Conservation (phyloP, 2,113 vertebrate genomes). For the Rhagologus leucostigma region DNA sequence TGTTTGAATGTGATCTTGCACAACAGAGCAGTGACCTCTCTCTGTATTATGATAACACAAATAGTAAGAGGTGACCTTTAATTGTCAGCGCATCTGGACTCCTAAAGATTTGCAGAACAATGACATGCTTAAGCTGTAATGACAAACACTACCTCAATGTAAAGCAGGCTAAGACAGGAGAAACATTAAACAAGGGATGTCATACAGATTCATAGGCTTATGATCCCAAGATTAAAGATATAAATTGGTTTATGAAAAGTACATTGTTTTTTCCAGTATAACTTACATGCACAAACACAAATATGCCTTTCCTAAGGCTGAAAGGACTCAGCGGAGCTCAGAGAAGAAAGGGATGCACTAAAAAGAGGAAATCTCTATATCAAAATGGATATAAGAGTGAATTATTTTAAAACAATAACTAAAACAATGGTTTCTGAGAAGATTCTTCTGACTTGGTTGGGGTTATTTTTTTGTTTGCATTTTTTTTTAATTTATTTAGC, state of each 20-base stretch:
- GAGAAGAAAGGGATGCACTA: not conserved
- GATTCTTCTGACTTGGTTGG: not conserved
- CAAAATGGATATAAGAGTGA: not conserved
- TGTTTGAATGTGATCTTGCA: not conserved
- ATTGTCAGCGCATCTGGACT: conserved; percentile 14
- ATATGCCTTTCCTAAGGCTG: not conserved
- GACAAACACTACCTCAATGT: not conserved
- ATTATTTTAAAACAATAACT: not conserved
- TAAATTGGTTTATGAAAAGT: not conserved
- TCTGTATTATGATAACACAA: not conserved
- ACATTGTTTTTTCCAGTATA: not conserved
- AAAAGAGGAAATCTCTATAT: not conserved
- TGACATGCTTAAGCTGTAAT: not conserved
- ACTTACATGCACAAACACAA: not conserved
- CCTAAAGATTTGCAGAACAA: conserved; percentile 20
- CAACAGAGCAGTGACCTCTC: conserved; percentile 6
- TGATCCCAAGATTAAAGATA: not conserved
- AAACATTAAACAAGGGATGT: not conserved
- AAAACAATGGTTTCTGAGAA: not conserved
- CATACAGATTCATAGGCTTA: not conserved
- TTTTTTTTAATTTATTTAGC: not conserved
- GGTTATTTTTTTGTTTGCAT: no score
- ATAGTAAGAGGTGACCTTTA: not conserved
- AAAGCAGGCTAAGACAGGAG: not conserved
- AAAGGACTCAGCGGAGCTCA: not conserved